Percentiles rank a stretch among this genome's conserved stretches.
These are phyloP conservation scores for Pogoniulus pusillus DNA, from an alignment of 2,797 vertebrate species.

Conservation along the genomic window DNA sequence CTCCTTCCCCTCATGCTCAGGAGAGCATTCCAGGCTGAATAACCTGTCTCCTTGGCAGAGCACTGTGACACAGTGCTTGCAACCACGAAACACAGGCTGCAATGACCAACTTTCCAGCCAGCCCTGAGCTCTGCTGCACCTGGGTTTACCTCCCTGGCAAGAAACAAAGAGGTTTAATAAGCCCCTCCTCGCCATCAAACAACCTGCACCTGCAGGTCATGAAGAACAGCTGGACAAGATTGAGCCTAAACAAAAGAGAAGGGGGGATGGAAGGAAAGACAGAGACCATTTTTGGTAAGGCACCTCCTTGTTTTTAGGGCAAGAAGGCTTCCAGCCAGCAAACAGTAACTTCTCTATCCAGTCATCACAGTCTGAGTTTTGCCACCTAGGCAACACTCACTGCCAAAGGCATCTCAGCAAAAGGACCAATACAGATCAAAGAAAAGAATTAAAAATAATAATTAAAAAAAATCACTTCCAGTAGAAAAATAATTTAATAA, in stretches of 20 bases:
- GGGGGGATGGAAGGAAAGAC: neutral
- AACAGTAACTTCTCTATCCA: neutral
- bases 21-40: rapidly evolving
- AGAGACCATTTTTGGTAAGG: neutral
- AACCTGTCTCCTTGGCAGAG: neutral
- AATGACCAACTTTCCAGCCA: neutral
- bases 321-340: neutral
- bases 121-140: neutral
- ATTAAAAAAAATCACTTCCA: neutral
- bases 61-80: rapidly evolving
- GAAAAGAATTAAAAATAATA: neutral
- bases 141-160: neutral
- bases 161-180: neutral
- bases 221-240: neutral
- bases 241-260: neutral
- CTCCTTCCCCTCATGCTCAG: neutral
- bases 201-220: neutral
- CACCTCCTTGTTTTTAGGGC: neutral
- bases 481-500: constrained; percentile 74
- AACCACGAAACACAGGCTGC: neutral
- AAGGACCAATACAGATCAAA: neutral
- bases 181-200: neutral
- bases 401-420: neutral
- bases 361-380: neutral
- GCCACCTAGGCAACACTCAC: neutral